phyloP scores from a whole-genome alignment of 2,888 invertebrate species.

The Cinara cedri region DNA sequence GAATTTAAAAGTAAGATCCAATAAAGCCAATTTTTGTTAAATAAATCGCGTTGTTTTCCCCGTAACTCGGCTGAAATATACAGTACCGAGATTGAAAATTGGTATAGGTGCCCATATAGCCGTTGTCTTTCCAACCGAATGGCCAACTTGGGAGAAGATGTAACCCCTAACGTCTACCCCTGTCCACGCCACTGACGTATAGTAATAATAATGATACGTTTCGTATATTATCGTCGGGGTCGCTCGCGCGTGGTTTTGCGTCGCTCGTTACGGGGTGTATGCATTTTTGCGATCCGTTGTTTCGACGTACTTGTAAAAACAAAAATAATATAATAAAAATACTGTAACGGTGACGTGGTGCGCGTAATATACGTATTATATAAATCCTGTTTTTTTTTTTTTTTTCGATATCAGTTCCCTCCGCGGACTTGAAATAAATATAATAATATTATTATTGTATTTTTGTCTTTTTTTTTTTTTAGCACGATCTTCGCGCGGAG shows the following conservation, averaged over 20 bases:
- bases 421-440: constrained; percentile 20
- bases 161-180: too few species aligned
- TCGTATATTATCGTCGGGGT: constrained; percentile 8
- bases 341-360: background rate
- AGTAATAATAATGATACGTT: too few species aligned
- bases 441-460: background rate
- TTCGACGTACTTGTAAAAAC: background rate
- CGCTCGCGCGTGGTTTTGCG: constrained; percentile 12
- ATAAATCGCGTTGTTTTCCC: too few species aligned
- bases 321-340: background rate
- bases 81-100: too few species aligned
- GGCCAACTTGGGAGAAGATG: too few species aligned
- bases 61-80: too few species aligned
- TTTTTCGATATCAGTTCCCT: constrained; percentile 14
- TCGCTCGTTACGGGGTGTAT: constrained; percentile 5
- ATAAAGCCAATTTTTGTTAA: too few species aligned
- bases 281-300: constrained; percentile 7
- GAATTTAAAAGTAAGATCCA: too few species aligned
- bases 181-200: too few species aligned
- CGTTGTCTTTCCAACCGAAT: too few species aligned
- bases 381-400: constrained; percentile 30
- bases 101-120: too few species aligned
- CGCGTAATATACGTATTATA: background rate
- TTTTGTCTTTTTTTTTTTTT: background rate
- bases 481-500: constrained; percentile 24